Evolutionary conservation across 1,140 invertebrate species (phyloP).

Genomic region (Pseudomyrmex concolor): DNA sequence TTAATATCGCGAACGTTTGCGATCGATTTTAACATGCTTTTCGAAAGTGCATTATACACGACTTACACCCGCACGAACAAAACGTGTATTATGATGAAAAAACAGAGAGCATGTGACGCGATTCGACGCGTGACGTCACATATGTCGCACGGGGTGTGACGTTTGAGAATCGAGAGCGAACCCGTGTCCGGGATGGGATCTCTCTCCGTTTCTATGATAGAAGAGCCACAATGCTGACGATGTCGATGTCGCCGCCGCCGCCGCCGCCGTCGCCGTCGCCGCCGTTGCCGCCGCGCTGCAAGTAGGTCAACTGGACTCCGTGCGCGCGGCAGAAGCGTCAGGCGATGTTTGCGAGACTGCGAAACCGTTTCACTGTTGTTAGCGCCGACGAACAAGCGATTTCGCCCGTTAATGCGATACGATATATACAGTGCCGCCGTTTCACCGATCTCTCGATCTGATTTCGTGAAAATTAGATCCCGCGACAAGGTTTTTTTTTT

Average conservation of each 20-base stretch:
- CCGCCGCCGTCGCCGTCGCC: slow-evolving; percentile 19
- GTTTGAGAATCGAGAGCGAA: slow-evolving; percentile 21
- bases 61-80: not conserved
- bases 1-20: not conserved
- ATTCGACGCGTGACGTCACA: slow-evolving; percentile 31
- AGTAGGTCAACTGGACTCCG: slow-evolving; percentile 65
- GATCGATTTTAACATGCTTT: slow-evolving; percentile 25
- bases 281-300: slow-evolving; percentile 45
- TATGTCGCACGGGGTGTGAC: slow-evolving; percentile 2
- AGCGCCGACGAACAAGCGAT: slow-evolving; percentile 22
- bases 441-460: slow-evolving; percentile 28
- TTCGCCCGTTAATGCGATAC: slow-evolving; percentile 2
- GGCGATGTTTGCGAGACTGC: slow-evolving; percentile 62
- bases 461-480: not conserved
- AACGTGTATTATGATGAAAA: not conserved
- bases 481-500: not conserved
- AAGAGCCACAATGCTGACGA: slow-evolving; percentile 20
- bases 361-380: slow-evolving; percentile 52
- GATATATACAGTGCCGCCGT: not conserved
- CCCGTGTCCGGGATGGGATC: slow-evolving; percentile 13
- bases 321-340: slow-evolving; percentile 60
- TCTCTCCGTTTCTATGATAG: slow-evolving; percentile 26
- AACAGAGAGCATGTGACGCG: not conserved
- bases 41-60: not conserved
- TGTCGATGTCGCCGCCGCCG: slow-evolving; percentile 45